A percentile compares a stretch with the other conserved stretches of the same genome.
These are phyloP conservation scores for Nephrotoma appendiculata DNA, from an alignment of 2,888 invertebrate genomes.

Conservation along the genomic window DNA sequence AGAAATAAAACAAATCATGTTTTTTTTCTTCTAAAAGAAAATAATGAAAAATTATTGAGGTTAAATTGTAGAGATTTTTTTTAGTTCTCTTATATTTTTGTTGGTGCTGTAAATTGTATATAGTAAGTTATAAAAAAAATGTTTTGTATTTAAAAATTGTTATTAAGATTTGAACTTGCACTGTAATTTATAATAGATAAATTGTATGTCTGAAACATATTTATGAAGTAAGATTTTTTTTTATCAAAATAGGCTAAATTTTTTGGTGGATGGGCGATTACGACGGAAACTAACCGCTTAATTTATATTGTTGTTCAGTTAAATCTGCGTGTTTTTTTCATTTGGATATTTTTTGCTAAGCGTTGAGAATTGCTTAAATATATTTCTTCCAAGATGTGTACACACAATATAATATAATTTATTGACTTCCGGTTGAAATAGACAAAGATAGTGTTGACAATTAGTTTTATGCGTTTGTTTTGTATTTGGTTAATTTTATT, in stretches of 20 bases:
- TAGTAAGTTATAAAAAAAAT: not conserved
- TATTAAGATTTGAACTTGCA: not conserved
- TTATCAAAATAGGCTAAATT: too few relatives aligned
- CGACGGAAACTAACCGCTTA: not conserved
- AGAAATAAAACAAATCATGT: not conserved
- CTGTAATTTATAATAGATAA: not conserved
- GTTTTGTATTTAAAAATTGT: not conserved
- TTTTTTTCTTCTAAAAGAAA: not conserved
- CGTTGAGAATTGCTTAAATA: not conserved
- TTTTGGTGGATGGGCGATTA: too few relatives aligned
- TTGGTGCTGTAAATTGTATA: not conserved
- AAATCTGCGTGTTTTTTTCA: not conserved
- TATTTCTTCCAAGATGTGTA: not conserved
- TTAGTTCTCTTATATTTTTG: not conserved
- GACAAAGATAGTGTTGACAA: not conserved
- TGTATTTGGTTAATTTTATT: not conserved
- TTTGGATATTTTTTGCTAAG: not conserved
- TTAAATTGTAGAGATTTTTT: not conserved
- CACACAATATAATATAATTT: not conserved
- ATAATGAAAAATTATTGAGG: not conserved
- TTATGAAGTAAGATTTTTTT: too few relatives aligned
- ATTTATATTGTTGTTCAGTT: not conserved
- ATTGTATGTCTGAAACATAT: not conserved
- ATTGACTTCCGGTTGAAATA: not conserved
- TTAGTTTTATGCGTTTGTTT: not conserved